Evolutionary conservation across 2,888 invertebrate species (phyloP), one percentile per base, ranked within the genome.

Genomic region (Netelia inedita): DNA sequence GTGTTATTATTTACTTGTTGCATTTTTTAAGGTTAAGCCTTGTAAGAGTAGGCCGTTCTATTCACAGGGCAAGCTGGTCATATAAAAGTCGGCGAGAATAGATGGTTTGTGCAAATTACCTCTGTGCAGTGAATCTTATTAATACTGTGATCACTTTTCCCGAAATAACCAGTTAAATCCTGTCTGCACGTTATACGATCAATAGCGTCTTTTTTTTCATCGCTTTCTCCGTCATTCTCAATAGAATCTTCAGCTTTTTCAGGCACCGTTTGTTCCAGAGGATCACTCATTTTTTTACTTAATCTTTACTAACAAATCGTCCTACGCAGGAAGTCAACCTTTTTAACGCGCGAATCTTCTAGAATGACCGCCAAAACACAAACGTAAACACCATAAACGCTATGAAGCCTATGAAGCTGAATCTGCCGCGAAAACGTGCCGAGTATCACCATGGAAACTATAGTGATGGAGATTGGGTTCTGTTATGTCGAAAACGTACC

Each of bases 71-170:
- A 41, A 21, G 63, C 21, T 46, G 10, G 2, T 71, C 14, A 43
- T 74, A 16, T 74, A 6, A 9, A 74, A 61, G 35, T 35, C 16
- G 16, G n/a, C 9, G 5, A 57, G 23, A 16, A 46, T 43, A 23
- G 16, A 59, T 57, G 1, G 19, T 74, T 53, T 35, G 11, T 11
- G 8, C 1, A 57, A 78, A 46, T 75, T 82, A 91, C 91, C 88
- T 89, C 82, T 5, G 90, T 88, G 35, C 86, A 85, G 72, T 90
- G 79, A 65, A 90, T 59, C 83, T 90, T 89, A 79, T 90, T 91
- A 14, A 89, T 57, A 59, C 90, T 90, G 66, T 90, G 88, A 82
- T 91, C 89, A 43, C 85, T 86, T 55, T 87, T 82, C 28, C 86
- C 76, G 78, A 91, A 91, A 72, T 85, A 89, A 9, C 86, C 41